A percentile compares a stretch with the other conserved stretches of the same genome.
These are phyloP conservation scores for Macrosiphum euphorbiae DNA, from an alignment of 2,888 invertebrate genomes.

Conservation along the genomic window DNA sequence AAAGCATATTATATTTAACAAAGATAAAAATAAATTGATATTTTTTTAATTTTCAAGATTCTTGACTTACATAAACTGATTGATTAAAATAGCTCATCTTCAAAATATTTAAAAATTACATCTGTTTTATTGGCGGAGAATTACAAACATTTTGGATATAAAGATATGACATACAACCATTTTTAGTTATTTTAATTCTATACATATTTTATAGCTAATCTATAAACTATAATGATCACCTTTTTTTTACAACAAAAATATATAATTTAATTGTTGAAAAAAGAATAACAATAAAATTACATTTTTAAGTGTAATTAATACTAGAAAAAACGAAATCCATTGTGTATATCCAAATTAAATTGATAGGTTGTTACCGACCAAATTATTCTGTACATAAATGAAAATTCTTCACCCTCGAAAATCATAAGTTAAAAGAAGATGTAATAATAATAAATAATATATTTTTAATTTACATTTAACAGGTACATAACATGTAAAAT, in stretches of 20 bases:
- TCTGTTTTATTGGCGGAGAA: neutral
- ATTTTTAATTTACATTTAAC: conserved; percentile 34
- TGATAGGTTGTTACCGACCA: neutral
- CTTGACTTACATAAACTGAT: neutral
- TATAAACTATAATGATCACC: neutral
- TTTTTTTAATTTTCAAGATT: neutral
- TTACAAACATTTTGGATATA: neutral
- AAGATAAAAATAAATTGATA: conserved; percentile 13
- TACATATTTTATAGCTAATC: conserved; percentile 2
- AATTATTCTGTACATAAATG: conserved; percentile 35
- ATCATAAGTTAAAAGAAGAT: neutral
- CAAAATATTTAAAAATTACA: neutral
- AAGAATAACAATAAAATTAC: neutral
- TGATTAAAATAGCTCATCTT: neutral
- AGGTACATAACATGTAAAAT: conserved; percentile 53
- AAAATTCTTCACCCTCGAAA: conserved; percentile 20
- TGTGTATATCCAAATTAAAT: neutral
- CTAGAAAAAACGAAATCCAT: neutral
- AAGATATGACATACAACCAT: neutral
- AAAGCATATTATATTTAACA: conserved; percentile 22
- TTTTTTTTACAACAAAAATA: conserved; percentile 16
- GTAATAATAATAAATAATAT: conserved; percentile 44
- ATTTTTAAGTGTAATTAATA: neutral
- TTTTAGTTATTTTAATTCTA: conserved; percentile 17
- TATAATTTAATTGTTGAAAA: neutral